Evolutionary conservation across 2,113 vertebrate genomes (phyloP), one percentile per base, ranked within the genome.

Genomic region (Elgaria multicarinata): DNA sequence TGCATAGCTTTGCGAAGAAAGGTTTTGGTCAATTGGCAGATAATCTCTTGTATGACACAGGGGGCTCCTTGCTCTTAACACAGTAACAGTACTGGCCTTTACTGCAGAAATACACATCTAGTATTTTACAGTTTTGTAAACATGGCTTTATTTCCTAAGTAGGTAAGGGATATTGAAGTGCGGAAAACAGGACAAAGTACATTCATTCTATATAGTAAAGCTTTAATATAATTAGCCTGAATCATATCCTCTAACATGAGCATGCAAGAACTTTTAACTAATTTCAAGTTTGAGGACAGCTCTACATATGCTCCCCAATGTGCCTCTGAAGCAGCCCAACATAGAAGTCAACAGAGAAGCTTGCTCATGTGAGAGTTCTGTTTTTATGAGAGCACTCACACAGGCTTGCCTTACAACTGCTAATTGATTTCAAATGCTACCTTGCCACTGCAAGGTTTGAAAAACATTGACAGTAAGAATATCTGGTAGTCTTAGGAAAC

Each of bases 21-120:
- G 79, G 79, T 6, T 78, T 88, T 80, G 42, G 62, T 67, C 67
- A 89, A 55, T 3, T 86, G 83, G 44, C 74, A 91, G 79, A 91
- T 55, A 64, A 86, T 53, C 2, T 67, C 46, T 74, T 46, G 44
- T 64, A 50, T 76, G 39, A 18, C 13, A 8, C 31, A 76, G 2
- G 26, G 33, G 36, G 36, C 26, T 7, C 26, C 20, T 55, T 31
- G 10, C 72, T 64, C 66, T 86, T 66, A 82, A 88, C 85, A 84
- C 85, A 84, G 1, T 77, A 26, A 24, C 24, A 2, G 64, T 88
- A 91, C 28, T 64, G 14, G 1, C 87, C 84, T 78, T 78, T 55
- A 72, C 39, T 50, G 4, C 9, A 86, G 76, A 20, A 2, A 28
- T 18, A 77, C 55, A 80, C 90, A 89, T 74, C 36, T 22, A 83